A percentile compares a stretch with the other conserved stretches of the same genome.
Conservation (phyloP, 2,797 vertebrate genomes). For the Malurus leucopterus region DNA sequence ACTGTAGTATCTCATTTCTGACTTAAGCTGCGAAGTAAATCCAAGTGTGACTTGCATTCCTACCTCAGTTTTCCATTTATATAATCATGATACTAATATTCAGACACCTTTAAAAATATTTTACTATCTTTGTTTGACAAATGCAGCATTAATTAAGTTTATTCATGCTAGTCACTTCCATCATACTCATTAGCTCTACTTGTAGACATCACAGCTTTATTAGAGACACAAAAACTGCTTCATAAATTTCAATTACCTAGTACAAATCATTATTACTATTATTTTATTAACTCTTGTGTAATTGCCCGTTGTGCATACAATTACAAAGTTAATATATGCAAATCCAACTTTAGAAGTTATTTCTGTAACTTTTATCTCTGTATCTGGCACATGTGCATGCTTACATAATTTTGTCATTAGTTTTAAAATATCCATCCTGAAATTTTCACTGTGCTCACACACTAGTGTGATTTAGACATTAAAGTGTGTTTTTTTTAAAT, state of each 20-base stretch:
- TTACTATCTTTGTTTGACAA: not conserved
- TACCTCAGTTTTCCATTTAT: not conserved
- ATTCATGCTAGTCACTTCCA: slow-evolving; percentile 29
- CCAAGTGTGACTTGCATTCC: not conserved
- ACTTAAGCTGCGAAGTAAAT: not conserved
- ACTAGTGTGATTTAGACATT: not conserved
- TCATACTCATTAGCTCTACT: slow-evolving; percentile 32
- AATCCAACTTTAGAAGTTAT: not conserved
- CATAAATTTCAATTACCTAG: slow-evolving; percentile 57
- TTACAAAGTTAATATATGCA: slow-evolving; percentile 19
- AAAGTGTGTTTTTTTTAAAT: not conserved
- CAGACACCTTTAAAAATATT: not conserved
- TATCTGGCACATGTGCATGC: not conserved
- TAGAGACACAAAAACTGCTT: slow-evolving; percentile 40
- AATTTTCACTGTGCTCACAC: not conserved
- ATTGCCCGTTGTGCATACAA: slow-evolving; percentile 45
- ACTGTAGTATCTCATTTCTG: not conserved
- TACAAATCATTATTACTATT: slow-evolving; percentile 47
- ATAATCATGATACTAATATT: not conserved
- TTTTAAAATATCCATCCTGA: not conserved
- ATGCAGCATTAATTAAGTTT: slow-evolving; percentile 23
- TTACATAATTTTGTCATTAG: not conserved
- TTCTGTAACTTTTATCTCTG: not conserved
- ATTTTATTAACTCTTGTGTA: slow-evolving; percentile 45
- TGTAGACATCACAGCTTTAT: slow-evolving; percentile 43